phyloP scores from a whole-genome alignment of 2,113 vertebrate species.

The Crypturellus undulatus region DNA sequence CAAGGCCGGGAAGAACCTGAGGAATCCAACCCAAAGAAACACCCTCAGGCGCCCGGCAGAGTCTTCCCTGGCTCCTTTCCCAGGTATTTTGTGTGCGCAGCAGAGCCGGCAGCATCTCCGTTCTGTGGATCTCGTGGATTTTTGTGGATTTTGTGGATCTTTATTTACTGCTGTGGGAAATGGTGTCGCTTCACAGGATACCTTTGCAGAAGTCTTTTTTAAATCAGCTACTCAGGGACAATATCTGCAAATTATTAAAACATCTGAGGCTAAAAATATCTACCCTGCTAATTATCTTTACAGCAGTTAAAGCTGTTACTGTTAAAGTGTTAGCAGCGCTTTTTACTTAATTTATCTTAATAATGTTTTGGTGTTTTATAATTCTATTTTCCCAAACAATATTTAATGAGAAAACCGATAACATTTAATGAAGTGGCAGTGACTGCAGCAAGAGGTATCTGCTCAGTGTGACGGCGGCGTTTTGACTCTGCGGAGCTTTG shows the following conservation, averaged over 20 bases:
- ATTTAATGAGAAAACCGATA: not conserved
- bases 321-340: not conserved
- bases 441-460: not conserved
- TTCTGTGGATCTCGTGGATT: too few species aligned
- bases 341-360: not conserved
- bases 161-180: fast-evolving
- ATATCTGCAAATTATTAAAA: not conserved
- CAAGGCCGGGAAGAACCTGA: not conserved
- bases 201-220: fast-evolving
- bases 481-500: not conserved
- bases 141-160: too few species aligned
- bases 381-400: not conserved
- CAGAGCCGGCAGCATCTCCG: too few species aligned
- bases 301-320: not conserved
- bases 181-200: fast-evolving
- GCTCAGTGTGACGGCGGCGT: not conserved
- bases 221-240: not conserved
- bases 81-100: not conserved
- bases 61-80: not conserved
- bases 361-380: not conserved
- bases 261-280: not conserved
- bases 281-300: not conserved
- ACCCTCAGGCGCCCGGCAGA: not conserved
- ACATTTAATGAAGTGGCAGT: not conserved
- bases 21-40: not conserved